These are phyloP conservation scores for Tethea ocularis DNA, from an alignment of 2,888 invertebrate species.

Conservation along the genomic window DNA sequence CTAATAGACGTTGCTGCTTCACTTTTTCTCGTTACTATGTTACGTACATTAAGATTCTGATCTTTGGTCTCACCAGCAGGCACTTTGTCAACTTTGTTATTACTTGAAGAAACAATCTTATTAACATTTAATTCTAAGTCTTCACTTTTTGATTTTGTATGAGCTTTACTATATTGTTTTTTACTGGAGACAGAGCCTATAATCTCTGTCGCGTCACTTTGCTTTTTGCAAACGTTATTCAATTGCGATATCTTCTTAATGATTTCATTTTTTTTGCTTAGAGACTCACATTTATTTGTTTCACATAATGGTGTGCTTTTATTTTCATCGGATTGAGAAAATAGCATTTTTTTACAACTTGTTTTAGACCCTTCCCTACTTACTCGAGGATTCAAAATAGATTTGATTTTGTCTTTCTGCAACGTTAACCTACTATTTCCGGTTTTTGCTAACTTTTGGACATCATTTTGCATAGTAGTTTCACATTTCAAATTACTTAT, in stretches of 20 bases:
- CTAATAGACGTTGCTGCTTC: not conserved
- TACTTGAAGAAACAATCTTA: no score
- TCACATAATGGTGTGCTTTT: not conserved
- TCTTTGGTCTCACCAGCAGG: no score
- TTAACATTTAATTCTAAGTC: no score
- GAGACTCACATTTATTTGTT: not conserved
- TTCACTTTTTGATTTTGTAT: no score
- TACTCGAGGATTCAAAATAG: not conserved
- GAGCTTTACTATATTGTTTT: no score
- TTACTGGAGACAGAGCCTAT: no score
- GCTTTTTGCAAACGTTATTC: not conserved
- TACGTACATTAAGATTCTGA: not conserved
- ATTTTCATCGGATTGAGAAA: not conserved
- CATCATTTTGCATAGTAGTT: not conserved
- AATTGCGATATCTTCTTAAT: not conserved
- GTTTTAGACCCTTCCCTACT: not conserved
- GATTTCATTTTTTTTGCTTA: not conserved
- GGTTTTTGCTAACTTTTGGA: not conserved
- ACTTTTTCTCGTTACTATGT: not conserved
- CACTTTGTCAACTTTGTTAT: not conserved
- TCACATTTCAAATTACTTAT: no score
- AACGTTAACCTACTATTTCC: no score
- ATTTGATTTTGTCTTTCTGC: not conserved
- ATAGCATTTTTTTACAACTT: not conserved
- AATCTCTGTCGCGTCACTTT: no score